These are phyloP conservation scores for Melierax canorus DNA, from an alignment of 2,113 vertebrate species.

Conservation along the genomic window DNA sequence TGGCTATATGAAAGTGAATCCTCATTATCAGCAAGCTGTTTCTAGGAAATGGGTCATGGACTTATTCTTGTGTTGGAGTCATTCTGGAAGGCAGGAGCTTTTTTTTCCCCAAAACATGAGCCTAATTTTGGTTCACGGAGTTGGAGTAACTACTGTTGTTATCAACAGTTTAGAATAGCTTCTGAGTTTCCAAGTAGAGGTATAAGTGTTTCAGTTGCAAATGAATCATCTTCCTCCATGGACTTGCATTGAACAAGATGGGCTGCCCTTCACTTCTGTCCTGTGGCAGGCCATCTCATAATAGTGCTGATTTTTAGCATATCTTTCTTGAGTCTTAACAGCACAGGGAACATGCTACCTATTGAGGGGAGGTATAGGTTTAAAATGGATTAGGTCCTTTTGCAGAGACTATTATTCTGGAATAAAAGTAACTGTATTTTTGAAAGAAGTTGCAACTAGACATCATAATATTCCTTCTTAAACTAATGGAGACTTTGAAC, in stretches of 20 bases:
- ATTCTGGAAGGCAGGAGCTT: background rate
- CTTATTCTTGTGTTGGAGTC: background rate
- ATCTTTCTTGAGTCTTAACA: background rate
- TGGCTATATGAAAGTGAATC: no score
- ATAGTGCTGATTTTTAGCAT: background rate
- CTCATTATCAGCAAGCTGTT: background rate
- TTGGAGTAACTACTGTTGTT: background rate
- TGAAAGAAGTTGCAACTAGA: background rate
- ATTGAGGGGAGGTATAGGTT: no score
- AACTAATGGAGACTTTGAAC: background rate
- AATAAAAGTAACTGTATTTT: background rate
- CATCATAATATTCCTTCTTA: background rate
- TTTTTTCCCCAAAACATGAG: no score
- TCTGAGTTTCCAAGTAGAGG: background rate
- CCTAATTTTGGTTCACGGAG: background rate
- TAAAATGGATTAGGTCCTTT: background rate
- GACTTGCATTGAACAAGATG: background rate
- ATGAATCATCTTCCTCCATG: background rate
- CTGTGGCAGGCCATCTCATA: no score
- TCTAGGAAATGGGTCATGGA: background rate
- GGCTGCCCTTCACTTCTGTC: background rate
- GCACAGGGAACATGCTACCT: background rate
- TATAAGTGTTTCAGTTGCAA: background rate
- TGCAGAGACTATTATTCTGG: background rate
- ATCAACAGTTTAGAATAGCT: background rate